phyloP scores from a whole-genome alignment of 2,113 vertebrate species.

The Dissostichus mawsoni region DNA sequence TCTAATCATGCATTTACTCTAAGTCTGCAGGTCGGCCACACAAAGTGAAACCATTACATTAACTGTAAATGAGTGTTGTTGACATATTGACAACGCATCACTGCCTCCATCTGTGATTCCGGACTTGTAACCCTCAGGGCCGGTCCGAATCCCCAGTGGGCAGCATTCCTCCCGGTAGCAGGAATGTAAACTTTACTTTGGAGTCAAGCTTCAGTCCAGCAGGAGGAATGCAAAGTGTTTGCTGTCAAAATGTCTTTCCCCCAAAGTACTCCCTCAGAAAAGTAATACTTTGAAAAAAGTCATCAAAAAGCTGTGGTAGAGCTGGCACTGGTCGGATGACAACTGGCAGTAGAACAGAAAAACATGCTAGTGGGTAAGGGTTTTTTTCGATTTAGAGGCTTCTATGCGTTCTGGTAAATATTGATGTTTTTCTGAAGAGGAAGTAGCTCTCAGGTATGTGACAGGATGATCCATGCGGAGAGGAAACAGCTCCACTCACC shows the following conservation, averaged over 20 bases:
- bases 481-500: conserved; percentile 63
- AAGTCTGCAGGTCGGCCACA: background rate
- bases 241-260: conserved; percentile 68
- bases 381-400: conserved; percentile 51
- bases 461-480: conserved; percentile 63
- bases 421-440: conserved; percentile 79
- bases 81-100: conserved; percentile 17
- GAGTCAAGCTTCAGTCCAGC: conserved; percentile 56
- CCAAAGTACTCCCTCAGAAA: conserved; percentile 58
- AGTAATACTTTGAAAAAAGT: conserved; percentile 63
- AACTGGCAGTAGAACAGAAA: conserved; percentile 73
- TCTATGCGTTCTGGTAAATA: conserved; percentile 76
- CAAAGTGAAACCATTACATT: background rate
- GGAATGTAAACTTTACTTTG: conserved; percentile 83
- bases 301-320: conserved; percentile 80
- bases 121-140: conserved; percentile 35
- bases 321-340: conserved; percentile 61
- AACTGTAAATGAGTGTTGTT: conserved; percentile 4
- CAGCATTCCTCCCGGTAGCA: conserved; percentile 63
- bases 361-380: conserved; percentile 32
- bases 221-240: conserved; percentile 73
- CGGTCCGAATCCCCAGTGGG: conserved; percentile 54
- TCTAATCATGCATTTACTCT: background rate
- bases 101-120: conserved; percentile 11
- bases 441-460: conserved; percentile 71